Conservation (phyloP, 2,113 vertebrate species). For the Chaetops frenatus region DNA sequence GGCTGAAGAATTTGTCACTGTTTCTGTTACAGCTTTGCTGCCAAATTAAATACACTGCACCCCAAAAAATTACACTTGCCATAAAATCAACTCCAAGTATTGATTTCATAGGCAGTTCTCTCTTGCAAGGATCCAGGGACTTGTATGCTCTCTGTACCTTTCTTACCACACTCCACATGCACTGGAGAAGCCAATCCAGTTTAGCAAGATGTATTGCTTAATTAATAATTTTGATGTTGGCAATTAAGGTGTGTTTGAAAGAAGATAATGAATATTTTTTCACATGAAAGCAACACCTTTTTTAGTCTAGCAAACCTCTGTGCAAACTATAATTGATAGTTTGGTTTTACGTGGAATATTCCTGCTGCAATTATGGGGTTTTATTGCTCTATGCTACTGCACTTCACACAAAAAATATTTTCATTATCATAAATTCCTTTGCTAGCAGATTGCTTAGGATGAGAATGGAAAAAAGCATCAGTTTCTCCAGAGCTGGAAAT, state of each 20-base stretch:
- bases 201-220: constrained; percentile 49
- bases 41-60: neutral
- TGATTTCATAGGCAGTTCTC: neutral
- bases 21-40: neutral
- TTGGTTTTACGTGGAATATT: constrained; percentile 15
- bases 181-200: constrained; percentile 1
- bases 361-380: constrained; percentile 32
- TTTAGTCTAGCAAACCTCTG: constrained; percentile 37
- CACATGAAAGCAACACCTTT: constrained; percentile 50
- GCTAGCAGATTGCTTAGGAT: neutral
- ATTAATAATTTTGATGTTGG: constrained; percentile 63
- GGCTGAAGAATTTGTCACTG: neutral
- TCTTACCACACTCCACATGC: neutral
- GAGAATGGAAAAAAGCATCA: neutral
- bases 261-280: constrained; percentile 47
- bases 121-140: neutral
- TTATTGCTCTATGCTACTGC: constrained; percentile 25
- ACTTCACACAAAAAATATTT: constrained; percentile 41
- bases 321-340: constrained; percentile 55
- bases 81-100: neutral
- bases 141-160: neutral
- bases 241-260: constrained; percentile 55
- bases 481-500: neutral
- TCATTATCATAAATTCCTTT: constrained; percentile 35
- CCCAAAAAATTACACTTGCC: neutral